Evolutionary conservation across 2,113 vertebrate genomes (phyloP).

Genomic region (Oncorhynchus nerka): DNA sequence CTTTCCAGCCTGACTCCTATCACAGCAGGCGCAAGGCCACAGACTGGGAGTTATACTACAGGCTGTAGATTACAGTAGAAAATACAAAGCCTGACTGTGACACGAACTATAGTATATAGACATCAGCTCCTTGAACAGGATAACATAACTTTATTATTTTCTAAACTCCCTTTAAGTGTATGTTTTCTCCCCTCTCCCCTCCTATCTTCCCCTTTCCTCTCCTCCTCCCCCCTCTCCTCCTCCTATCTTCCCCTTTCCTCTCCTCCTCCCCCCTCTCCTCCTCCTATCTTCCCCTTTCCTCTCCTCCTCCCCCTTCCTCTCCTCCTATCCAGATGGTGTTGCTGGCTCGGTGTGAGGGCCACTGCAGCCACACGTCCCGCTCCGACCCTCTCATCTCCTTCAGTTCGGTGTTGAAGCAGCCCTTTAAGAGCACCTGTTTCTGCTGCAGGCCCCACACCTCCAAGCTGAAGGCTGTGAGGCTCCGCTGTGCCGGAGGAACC

Average conservation of each 20-base stretch:
- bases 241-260: background rate
- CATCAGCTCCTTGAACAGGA: too few species aligned
- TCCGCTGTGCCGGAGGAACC: slow-evolving; percentile 88
- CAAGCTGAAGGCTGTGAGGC: slow-evolving; percentile 92
- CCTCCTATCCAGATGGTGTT: slow-evolving; percentile 85
- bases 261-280: background rate
- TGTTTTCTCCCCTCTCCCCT: background rate
- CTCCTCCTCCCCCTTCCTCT: too few species aligned
- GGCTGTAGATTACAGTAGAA: background rate
- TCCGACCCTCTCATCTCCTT: slow-evolving; percentile 95
- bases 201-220: background rate
- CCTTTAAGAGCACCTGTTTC: slow-evolving; percentile 91
- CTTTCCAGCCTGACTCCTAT: slow-evolving; percentile 31
- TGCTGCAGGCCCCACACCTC: slow-evolving; percentile 96
- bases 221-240: background rate
- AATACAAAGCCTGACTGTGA: slow-evolving; percentile 7
- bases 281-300: background rate
- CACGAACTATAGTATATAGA: background rate
- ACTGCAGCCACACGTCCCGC: slow-evolving; percentile 89
- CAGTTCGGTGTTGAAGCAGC: slow-evolving; percentile 92
- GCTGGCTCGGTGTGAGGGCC: slow-evolving; percentile 92
- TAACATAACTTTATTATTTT: too few species aligned
- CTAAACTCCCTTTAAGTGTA: background rate
- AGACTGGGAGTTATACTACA: slow-evolving; percentile 1
- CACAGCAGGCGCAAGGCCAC: slow-evolving; percentile 61